Base-by-base conservation (phyloP, 2,888 invertebrate genomes). In the Acanthoscelides obtectus region DNA sequence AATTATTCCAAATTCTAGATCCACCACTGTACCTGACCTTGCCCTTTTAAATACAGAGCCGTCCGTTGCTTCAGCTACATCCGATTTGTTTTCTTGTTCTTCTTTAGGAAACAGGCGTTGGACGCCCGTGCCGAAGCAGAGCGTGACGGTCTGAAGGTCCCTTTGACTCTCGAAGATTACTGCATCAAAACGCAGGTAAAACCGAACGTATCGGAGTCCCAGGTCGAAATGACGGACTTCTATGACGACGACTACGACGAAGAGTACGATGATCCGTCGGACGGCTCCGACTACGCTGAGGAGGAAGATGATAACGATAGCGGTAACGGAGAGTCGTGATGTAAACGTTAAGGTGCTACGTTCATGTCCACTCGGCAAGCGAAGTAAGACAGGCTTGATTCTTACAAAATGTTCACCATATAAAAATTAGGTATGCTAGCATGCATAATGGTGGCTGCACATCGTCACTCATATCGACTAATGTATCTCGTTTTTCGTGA, bases 131-230 rank as follows among this genome's bases (percentile, higher is more conserved):
- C 93, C 69, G 98, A 99, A 77, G 99, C 99, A 0, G 97, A 97
- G 84, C 93, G 94, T 77, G 99, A 99, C 86, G 97, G 97, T 77
- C 97, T 99, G 76, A 94, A 94, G 71, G 99, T 99, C 80, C 99
- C 99, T 17, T 91, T 95, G 80, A 99, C 99, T 1, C 88, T 99
- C 83, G 99, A 99, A 88, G 99, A 99, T 86, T 99, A 99, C 87
- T 98, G 98, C 87, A 95, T 99, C 83, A 96, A 96, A 86, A 94
- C 96, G 67, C 93, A 93, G 86, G 94, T 95, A 78, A 95, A 95
- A 87, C 93, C 95, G 17, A 90, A 92, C 79, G 93, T 95, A 81
- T 93, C 94, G 77, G 92, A 92, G 82, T 91, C 88, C 67, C 89
- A 90, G 85, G 90, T 90, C 79, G 98, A 98, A 85, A 94, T 96